These are phyloP conservation scores for Noctuana brunneofusca DNA, from an alignment of 2,888 invertebrate species.

Conservation along the genomic window DNA sequence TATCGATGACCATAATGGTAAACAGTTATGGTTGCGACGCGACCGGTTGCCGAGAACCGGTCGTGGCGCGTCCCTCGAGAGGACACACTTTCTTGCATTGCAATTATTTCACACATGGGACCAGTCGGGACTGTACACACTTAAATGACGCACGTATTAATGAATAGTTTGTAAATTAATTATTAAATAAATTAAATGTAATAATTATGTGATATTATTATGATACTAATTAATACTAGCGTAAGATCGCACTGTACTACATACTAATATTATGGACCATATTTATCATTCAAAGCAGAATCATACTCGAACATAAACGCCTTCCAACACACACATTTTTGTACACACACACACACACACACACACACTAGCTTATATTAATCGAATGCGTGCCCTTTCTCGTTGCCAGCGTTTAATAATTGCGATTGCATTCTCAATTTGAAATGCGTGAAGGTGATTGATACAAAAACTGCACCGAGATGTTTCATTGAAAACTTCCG, in stretches of 20 bases:
- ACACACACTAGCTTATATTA: constrained; percentile 4
- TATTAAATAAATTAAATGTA: no score
- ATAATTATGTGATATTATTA: no score
- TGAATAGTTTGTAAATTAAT: no score
- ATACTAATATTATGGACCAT: no score
- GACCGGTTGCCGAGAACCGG: neutral
- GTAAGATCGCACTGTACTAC: no score
- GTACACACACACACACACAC: constrained; percentile 1
- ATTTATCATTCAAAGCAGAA: no score
- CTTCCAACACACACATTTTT: no score
- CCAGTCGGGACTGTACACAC: neutral
- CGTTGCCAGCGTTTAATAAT: constrained; percentile 23
- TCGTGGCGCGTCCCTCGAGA: neutral
- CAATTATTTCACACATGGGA: neutral
- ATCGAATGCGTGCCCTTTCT: constrained; percentile 21
- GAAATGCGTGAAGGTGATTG: constrained; percentile 27
- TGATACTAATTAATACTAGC: no score
- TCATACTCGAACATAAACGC: no score
- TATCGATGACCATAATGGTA: neutral
- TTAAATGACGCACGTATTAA: neutral
- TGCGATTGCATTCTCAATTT: constrained; percentile 29
- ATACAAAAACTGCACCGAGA: constrained; percentile 23
- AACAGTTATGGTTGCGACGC: neutral
- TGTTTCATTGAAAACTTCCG: constrained; percentile 15
- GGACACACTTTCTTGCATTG: neutral